These are phyloP conservation scores for Platalea minor DNA, from an alignment of 2,797 vertebrate species.

Conservation along the genomic window DNA sequence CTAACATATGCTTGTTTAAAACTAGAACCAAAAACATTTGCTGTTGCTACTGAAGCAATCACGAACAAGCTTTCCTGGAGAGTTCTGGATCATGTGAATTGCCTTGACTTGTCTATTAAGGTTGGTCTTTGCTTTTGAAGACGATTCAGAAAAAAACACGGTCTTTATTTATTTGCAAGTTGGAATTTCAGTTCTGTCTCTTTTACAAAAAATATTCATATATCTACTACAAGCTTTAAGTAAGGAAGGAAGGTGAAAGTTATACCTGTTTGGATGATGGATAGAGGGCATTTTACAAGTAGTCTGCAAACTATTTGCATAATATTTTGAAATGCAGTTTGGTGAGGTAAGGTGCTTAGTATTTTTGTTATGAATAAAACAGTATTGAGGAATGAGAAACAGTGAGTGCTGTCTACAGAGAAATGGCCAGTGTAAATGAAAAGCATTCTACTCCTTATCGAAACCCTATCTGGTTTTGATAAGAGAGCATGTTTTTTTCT, in stretches of 20 bases:
- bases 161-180: not conserved
- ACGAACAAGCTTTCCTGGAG: not conserved
- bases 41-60: not conserved
- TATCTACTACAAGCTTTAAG: not conserved
- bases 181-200: not conserved
- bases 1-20: not conserved
- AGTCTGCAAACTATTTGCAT: not conserved
- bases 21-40: not conserved
- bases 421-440: not conserved
- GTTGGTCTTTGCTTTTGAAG: not conserved
- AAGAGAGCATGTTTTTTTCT: not conserved
- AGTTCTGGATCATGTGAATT: not conserved
- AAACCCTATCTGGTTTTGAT: not conserved
- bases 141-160: not conserved
- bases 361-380: not conserved
- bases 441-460: not conserved
- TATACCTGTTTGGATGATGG: not conserved
- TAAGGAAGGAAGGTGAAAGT: not conserved
- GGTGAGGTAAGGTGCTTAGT: not conserved
- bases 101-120: not conserved
- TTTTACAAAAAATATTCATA: not conserved
- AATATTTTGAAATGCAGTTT: not conserved
- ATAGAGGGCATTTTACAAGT: not conserved
- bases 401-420: not conserved
- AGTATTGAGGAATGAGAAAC: not conserved